Percentiles rank a stretch among this genome's conserved stretches.
Conservation (phyloP, 2,797 vertebrate genomes). For the Eulemur rubriventer region DNA sequence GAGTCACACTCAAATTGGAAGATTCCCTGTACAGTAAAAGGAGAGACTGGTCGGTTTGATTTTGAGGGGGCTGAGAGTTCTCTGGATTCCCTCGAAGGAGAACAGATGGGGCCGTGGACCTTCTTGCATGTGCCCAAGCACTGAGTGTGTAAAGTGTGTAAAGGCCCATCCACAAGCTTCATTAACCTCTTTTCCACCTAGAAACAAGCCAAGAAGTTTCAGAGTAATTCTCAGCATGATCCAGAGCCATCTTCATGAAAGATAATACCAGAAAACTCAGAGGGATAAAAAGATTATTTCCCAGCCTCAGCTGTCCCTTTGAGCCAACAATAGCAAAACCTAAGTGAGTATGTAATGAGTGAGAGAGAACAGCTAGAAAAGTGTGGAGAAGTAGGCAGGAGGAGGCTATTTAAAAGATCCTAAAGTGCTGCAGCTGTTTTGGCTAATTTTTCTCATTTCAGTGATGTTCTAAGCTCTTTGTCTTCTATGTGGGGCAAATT, state of each 20-base stretch:
- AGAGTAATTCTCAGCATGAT: neutral
- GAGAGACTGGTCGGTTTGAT: neutral
- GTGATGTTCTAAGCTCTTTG: conserved; percentile 72
- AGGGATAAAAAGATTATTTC: conserved; percentile 71
- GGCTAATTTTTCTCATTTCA: conserved; percentile 73
- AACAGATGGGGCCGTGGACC: neutral
- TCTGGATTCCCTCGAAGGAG: neutral
- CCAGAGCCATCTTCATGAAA: conserved; percentile 50
- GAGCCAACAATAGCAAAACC: conserved; percentile 78
- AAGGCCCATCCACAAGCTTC: neutral
- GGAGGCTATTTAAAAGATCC: conserved; percentile 70
- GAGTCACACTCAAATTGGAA: neutral
- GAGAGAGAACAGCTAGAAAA: conserved; percentile 31
- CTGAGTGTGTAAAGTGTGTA: neutral
- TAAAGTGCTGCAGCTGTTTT: conserved; percentile 75
- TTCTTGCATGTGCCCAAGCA: neutral
- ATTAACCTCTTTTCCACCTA: conserved; percentile 15
- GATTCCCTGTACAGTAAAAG: neutral
- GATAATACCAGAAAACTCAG: conserved; percentile 54
- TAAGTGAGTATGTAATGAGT: conserved; percentile 15
- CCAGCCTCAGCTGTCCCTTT: conserved; percentile 31
- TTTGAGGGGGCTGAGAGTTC: neutral
- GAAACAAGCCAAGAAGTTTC: conserved; percentile 22
- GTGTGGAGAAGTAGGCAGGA: conserved; percentile 62
- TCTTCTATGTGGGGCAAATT: conserved; percentile 73